Conservation (phyloP, 1,140 invertebrate species). For the Portunus trituberculatus region DNA sequence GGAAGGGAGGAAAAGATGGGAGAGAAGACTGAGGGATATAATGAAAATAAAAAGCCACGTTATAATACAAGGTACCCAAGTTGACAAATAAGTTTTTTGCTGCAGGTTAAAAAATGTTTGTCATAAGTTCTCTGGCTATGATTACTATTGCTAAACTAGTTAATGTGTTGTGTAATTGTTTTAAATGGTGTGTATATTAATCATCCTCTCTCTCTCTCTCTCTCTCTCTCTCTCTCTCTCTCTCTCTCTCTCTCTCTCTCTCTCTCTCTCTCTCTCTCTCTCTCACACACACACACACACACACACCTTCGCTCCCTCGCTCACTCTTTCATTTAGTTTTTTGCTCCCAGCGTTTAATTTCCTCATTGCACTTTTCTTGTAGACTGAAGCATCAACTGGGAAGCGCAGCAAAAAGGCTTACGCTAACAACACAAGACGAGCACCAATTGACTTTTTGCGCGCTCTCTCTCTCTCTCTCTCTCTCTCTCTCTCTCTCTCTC, state of each 20-base stretch:
- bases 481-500: background rate
- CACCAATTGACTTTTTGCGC: slow-evolving; percentile 1
- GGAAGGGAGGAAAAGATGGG: background rate
- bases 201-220: no score
- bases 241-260: no score
- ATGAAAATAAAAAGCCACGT: background rate
- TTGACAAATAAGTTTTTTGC: no score
- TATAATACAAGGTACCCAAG: background rate
- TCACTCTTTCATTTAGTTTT: slow-evolving; percentile 12
- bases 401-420: background rate
- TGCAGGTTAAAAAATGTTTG: no score
- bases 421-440: background rate
- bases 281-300: background rate
- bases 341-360: background rate
- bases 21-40: background rate
- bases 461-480: background rate
- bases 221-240: no score
- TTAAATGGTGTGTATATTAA: no score
- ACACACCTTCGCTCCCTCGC: background rate
- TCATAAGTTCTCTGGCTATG: no score
- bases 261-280: no score
- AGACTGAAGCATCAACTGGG: background rate
- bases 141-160: no score
- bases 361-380: slow-evolving; percentile 10
- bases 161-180: no score